A percentile compares a stretch with the other conserved stretches of the same genome.
These are phyloP conservation scores for Aptenodytes patagonicus DNA, from an alignment of 2,113 vertebrate genomes.

Conservation along the genomic window DNA sequence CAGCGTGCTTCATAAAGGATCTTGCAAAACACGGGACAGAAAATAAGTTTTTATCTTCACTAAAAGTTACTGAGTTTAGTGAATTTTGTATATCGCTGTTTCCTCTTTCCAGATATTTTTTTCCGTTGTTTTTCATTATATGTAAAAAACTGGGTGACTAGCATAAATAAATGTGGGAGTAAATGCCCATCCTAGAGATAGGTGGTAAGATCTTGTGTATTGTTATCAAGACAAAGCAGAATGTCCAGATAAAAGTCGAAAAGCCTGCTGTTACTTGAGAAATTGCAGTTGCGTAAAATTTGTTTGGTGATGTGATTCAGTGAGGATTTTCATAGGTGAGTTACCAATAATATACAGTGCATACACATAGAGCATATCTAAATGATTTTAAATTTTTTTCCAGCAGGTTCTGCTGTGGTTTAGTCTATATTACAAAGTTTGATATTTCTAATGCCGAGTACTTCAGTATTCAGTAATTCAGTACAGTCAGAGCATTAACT, in stretches of 20 bases:
- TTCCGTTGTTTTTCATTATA: background rate
- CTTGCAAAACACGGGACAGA: background rate
- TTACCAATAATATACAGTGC: background rate
- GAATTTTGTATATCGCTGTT: background rate
- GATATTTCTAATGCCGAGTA: background rate
- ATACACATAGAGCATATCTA: background rate
- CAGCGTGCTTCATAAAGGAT: background rate
- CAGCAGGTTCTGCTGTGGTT: background rate
- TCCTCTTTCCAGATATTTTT: background rate
- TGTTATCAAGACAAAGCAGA: background rate
- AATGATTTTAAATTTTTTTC: background rate
- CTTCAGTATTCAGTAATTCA: background rate
- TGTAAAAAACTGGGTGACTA: background rate
- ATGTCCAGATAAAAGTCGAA: background rate
- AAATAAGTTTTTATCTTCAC: background rate
- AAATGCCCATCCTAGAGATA: background rate
- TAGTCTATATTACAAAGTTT: background rate
- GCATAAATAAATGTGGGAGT: background rate
- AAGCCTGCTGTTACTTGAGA: background rate
- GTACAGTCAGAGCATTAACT: background rate
- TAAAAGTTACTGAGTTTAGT: background rate
- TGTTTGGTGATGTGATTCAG: background rate
- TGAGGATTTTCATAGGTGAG: background rate
- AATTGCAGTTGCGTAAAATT: background rate
- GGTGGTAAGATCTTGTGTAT: background rate